These are phyloP conservation scores for Rhinoptilus africanus DNA, from an alignment of 2,113 vertebrate genomes.

Conservation along the genomic window DNA sequence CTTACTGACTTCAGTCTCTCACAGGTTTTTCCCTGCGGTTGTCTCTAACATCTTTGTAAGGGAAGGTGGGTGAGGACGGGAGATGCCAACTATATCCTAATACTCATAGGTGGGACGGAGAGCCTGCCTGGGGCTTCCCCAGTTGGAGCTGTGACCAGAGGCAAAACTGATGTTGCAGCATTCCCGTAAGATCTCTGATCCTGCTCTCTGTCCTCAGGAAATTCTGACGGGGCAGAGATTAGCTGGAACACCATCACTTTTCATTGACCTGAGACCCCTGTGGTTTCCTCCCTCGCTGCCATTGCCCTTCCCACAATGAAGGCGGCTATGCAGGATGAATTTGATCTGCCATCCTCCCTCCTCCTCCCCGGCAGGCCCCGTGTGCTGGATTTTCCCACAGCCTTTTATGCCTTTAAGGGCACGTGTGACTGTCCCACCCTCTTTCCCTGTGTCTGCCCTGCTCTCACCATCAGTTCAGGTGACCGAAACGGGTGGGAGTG, in stretches of 20 bases:
- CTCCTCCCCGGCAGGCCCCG: background rate
- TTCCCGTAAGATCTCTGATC: background rate
- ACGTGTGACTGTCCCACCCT: background rate
- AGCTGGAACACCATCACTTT: background rate
- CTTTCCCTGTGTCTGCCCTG: background rate
- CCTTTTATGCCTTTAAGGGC: background rate
- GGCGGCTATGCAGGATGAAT: background rate
- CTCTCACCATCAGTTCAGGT: background rate
- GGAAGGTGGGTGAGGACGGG: background rate
- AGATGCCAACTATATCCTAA: background rate
- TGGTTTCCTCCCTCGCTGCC: background rate
- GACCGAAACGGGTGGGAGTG: rapidly evolving
- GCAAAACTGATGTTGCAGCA: background rate
- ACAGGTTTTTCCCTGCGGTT: background rate
- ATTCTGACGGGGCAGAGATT: background rate
- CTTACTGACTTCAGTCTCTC: background rate
- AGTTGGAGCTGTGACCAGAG: background rate
- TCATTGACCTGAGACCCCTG: background rate
- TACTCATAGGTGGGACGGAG: background rate
- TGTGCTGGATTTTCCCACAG: background rate
- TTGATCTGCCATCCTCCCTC: background rate
- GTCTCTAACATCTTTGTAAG: background rate
- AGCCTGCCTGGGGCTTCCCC: background rate
- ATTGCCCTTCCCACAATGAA: background rate
- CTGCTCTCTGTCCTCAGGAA: background rate